A percentile compares a stretch with the other conserved stretches of the same genome.
Evolutionary conservation across 2,797 vertebrate species (phyloP).

Genomic region (Dromococcyx pavoninus): DNA sequence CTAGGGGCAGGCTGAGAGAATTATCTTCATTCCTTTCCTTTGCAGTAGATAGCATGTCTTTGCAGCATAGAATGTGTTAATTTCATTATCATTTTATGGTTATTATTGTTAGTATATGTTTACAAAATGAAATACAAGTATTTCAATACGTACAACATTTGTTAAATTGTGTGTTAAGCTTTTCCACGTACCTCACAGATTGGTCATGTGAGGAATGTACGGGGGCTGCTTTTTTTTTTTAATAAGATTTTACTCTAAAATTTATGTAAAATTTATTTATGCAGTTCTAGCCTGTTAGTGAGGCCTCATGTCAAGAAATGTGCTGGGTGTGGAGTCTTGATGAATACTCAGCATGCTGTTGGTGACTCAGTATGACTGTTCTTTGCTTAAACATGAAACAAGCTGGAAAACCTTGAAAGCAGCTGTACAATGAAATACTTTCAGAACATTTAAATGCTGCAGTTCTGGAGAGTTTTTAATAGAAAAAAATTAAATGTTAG

Average conservation of each 20-base stretch:
- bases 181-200: background rate
- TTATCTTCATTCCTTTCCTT: background rate
- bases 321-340: background rate
- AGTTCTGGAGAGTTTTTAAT: background rate
- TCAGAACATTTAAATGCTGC: background rate
- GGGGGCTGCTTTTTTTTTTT: background rate
- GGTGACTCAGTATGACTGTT: background rate
- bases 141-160: background rate
- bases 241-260: background rate
- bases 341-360: background rate
- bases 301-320: background rate
- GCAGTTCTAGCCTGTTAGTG: background rate
- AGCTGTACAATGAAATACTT: background rate
- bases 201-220: background rate
- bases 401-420: background rate
- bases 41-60: background rate
- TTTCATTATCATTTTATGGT: background rate
- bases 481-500: background rate
- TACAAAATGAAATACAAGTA: background rate
- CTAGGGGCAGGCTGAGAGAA: background rate
- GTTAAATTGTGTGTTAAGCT: background rate
- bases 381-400: background rate
- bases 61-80: background rate
- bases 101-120: background rate
- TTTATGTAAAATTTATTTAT: background rate